phyloP scores from a whole-genome alignment of 1,140 invertebrate species.

The Bombus difficillimus region DNA sequence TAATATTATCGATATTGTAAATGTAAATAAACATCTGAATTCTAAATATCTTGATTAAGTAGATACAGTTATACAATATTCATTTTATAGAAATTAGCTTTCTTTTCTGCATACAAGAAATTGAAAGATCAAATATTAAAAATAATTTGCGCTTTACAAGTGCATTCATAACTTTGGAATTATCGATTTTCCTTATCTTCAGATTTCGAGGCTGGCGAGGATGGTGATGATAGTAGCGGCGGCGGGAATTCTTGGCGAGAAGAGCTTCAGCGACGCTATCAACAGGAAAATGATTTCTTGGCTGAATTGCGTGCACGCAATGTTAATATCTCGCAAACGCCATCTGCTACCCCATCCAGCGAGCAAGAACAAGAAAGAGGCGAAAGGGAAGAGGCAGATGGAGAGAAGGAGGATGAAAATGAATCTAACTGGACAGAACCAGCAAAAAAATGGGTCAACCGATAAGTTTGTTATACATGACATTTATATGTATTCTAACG shows the following conservation, averaged over 20 bases:
- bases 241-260: slow-evolving; percentile 85
- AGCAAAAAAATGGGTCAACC: slow-evolving; percentile 87
- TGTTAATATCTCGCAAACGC: slow-evolving; percentile 71
- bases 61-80: slow-evolving; percentile 1
- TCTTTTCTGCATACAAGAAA: background rate
- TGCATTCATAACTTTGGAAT: background rate
- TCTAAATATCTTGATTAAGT: background rate
- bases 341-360: slow-evolving; percentile 73
- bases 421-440: slow-evolving; percentile 88
- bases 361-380: slow-evolving; percentile 81
- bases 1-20: background rate
- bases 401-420: slow-evolving; percentile 83
- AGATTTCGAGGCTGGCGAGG: slow-evolving; percentile 83
- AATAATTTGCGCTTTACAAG: background rate
- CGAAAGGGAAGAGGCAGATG: slow-evolving; percentile 78
- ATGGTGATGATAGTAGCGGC: slow-evolving; percentile 83
- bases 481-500: slow-evolving; percentile 26
- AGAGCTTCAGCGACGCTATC: slow-evolving; percentile 85
- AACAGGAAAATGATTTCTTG: slow-evolving; percentile 87
- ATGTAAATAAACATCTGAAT: background rate
- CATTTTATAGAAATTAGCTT: background rate
- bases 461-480: slow-evolving; percentile 78
- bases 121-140: background rate
- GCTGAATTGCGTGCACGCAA: slow-evolving; percentile 85
- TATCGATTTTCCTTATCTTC: slow-evolving; percentile 57